Base-by-base conservation (phyloP, 2,888 invertebrate genomes). In the Xylophagus ater region DNA sequence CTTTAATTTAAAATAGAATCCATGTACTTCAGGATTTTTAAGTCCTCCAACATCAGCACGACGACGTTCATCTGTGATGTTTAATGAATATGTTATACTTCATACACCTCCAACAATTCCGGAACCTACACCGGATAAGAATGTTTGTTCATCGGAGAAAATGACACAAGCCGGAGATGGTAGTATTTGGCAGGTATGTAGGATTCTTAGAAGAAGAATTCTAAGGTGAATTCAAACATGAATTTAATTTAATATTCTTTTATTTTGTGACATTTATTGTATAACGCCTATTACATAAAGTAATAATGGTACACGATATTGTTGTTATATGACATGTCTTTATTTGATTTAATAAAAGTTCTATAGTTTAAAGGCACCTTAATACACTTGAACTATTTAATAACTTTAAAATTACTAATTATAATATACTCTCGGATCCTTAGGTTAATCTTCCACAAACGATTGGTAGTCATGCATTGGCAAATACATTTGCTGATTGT, bases 81-180 rank as follows among this genome's bases (percentile, higher is more conserved):
- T 88, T 67, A 86, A 83, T 56, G 86, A 87, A 57, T 81, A 85
- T 23, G 81, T 87, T 10, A 68, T 86, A 26, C 71, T 85, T 21
- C 85, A 86, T 55, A 76, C 76, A 15, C 65, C 65, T 25, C 63
- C 65, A 8, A 54, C 62, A 9, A 50, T 62, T 10, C 58, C 54
- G 17, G 58, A 58, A 24, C 49, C 53, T 37, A 48, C 39, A 33
- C 25, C 45, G 19, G 60, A 60, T 51, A 72, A 70, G 55, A 76
- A 74, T 57, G 69, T 84, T 23, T 85, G 83, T 61, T 84, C 83
- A 35, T 84, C 83, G 28, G 88, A 88, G 60, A 88, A 88, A 62
- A 88, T 85, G 76, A 88, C 88, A 4, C 88, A 88, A 67, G 84
- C 87, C 48, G 76, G 77, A 31, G 78, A 78, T 56, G 79, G 79